phyloP scores from a whole-genome alignment of 2,113 vertebrate genomes.

The Tyto alba region DNA sequence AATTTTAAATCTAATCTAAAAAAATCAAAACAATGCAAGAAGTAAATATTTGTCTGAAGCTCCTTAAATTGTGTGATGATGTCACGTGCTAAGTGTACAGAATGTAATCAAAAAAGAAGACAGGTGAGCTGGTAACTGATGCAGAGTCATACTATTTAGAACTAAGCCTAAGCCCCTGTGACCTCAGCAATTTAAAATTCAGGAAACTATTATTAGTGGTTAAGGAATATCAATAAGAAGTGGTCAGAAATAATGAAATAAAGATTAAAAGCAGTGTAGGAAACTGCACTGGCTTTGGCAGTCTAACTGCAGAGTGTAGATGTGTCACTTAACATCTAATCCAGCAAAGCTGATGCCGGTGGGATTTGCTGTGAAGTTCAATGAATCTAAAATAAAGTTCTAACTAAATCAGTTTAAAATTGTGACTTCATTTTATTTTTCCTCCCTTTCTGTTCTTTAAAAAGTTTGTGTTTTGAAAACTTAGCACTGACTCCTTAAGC shows the following conservation, averaged over 20 bases:
- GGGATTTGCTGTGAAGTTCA: neutral
- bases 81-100: neutral
- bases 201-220: neutral
- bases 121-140: neutral
- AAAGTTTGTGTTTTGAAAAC: neutral
- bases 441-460: neutral
- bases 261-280: neutral
- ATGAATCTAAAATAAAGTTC: neutral
- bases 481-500: neutral
- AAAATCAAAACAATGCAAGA: neutral
- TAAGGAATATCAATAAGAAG: neutral
- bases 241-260: neutral
- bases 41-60: neutral
- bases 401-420: neutral
- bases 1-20: neutral
- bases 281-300: neutral
- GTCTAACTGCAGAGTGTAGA: neutral
- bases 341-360: neutral
- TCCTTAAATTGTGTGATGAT: neutral
- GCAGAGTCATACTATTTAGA: neutral
- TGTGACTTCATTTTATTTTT: neutral
- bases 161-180: neutral
- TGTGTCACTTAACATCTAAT: neutral
- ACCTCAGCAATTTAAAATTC: neutral
- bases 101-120: neutral